phyloP scores from a whole-genome alignment of 2,888 invertebrate genomes.

The Athalia cordata region DNA sequence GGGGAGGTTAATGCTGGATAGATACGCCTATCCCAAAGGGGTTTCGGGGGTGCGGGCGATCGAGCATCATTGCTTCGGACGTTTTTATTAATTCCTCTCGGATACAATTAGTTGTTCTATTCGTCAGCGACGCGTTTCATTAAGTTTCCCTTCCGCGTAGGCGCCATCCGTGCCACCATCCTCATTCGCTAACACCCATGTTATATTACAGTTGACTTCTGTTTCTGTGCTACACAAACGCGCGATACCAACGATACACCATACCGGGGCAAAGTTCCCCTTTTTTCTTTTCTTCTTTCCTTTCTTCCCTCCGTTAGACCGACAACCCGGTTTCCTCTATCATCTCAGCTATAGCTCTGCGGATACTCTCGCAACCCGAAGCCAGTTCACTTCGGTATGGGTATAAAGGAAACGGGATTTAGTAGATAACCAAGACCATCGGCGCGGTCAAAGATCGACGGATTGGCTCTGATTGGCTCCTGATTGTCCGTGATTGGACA shows the following conservation, averaged over 20 bases:
- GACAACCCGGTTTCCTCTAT: no score
- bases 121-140: constrained; percentile 72
- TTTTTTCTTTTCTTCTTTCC: constrained; percentile 3
- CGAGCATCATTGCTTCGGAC: constrained; percentile 57
- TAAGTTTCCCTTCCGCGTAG: constrained; percentile 62
- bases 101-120: constrained; percentile 73
- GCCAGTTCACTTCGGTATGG: background rate
- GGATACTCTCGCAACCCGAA: no score
- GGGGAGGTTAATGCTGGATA: background rate
- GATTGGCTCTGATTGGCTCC: constrained; percentile 42
- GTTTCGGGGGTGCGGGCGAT: background rate
- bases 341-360: no score
- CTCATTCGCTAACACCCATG: background rate
- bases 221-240: background rate
- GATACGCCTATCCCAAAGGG: background rate
- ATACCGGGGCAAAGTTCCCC: no score
- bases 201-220: background rate
- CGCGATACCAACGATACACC: background rate
- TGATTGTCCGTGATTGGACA: constrained; percentile 41
- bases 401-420: background rate
- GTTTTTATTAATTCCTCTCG: constrained; percentile 73
- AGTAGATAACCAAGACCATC: constrained; percentile 26
- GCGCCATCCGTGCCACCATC: constrained; percentile 10
- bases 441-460: constrained; percentile 37
- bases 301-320: background rate